Evolutionary conservation across 2,113 vertebrate genomes (phyloP).

Genomic region (Malurus cyaneus): DNA sequence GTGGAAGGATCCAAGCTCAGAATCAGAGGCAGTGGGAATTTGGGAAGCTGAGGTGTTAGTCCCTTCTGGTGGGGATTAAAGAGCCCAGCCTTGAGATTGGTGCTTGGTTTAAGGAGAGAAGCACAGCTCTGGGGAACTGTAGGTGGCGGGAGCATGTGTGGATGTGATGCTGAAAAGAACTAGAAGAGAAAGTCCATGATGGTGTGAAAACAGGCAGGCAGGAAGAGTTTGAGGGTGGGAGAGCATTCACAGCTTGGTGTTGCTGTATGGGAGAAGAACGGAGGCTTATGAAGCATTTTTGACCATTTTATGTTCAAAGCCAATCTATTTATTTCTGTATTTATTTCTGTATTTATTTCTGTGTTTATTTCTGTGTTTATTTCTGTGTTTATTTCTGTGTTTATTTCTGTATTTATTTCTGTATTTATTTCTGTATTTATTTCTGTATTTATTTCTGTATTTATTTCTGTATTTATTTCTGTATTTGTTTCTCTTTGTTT

Average conservation of each 20-base stretch:
- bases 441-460: no score
- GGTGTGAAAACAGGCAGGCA: background rate
- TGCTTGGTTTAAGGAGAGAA: background rate
- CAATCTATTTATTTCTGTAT: background rate
- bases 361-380: no score
- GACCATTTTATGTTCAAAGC: background rate
- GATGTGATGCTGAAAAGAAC: background rate
- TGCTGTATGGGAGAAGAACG: background rate
- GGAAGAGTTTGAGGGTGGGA: background rate
- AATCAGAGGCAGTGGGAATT: background rate
- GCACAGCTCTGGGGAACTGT: background rate
- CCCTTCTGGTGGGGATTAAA: background rate
- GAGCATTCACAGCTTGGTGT: background rate
- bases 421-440: no score
- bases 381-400: no score
- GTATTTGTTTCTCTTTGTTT: no score
- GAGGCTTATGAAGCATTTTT: fast-evolving
- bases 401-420: no score
- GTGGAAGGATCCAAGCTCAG: background rate
- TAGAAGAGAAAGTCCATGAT: background rate
- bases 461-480: no score
- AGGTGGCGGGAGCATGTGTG: background rate
- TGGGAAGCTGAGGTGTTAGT: background rate
- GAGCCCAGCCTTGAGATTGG: background rate
- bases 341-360: no score